Evolutionary conservation across 2,113 vertebrate species (phyloP).

Genomic region (Psephotus haematonotus): DNA sequence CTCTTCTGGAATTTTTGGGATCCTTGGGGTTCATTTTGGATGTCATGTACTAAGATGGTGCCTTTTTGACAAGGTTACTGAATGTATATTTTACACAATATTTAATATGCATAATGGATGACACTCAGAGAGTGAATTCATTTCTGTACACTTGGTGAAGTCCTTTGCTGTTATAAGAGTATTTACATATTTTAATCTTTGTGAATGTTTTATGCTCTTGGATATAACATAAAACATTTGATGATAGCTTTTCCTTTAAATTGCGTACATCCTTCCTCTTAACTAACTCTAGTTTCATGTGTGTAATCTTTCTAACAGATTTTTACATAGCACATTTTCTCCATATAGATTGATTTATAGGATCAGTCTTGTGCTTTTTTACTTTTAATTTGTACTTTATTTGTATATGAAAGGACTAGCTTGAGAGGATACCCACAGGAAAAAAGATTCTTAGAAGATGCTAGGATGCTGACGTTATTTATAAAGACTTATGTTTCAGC

Average conservation of each 20-base stretch:
- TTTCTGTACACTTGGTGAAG: background rate
- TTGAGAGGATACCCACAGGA: background rate
- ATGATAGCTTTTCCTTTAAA: background rate
- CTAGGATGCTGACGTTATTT: background rate
- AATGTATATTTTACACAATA: background rate
- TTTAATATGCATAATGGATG: background rate
- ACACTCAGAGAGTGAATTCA: background rate
- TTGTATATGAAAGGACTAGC: background rate
- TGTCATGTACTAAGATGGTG: background rate
- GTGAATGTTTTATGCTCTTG: background rate
- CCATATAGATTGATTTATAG: background rate
- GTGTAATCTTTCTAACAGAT: background rate
- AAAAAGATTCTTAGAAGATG: background rate
- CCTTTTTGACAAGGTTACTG: constrained; percentile 17
- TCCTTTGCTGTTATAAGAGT: background rate
- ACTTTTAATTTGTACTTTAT: background rate
- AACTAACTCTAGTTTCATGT: background rate
- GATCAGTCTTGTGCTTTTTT: background rate
- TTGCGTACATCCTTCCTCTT: background rate
- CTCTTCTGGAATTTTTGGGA: background rate
- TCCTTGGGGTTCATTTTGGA: background rate
- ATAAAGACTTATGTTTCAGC: background rate
- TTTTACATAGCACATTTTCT: background rate
- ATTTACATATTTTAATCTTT: background rate
- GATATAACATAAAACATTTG: background rate